phyloP scores from a whole-genome alignment of 2,113 vertebrate species.

The Eudyptes chrysolophus region DNA sequence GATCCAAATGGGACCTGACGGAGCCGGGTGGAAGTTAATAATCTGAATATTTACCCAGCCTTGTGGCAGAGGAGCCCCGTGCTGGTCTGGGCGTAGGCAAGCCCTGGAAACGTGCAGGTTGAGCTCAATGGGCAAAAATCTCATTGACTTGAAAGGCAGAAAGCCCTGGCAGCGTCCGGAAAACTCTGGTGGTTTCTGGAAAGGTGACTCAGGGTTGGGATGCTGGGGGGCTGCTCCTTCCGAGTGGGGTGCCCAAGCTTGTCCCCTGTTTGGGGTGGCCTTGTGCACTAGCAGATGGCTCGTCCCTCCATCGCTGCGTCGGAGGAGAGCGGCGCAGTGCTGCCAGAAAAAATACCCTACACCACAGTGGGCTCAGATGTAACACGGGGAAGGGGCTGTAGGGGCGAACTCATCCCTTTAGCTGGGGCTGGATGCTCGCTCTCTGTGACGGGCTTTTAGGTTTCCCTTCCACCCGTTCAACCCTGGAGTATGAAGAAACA shows the following conservation, averaged over 20 bases:
- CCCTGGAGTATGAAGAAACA: background rate
- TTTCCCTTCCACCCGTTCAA: background rate
- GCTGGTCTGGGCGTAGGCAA: background rate
- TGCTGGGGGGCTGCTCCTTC: background rate
- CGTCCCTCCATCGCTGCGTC: fast-evolving
- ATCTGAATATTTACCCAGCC: background rate
- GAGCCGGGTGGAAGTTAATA: background rate
- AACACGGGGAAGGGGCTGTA: background rate
- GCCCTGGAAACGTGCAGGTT: background rate
- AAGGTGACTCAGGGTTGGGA: background rate
- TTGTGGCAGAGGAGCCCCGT: background rate
- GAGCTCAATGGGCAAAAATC: background rate
- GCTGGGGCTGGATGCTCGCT: background rate
- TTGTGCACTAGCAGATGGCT: background rate
- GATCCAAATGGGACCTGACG: background rate
- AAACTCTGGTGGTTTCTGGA: background rate
- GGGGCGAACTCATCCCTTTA: background rate
- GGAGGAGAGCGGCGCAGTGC: background rate
- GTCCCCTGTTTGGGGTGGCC: background rate
- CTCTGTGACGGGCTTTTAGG: background rate
- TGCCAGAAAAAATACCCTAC: background rate
- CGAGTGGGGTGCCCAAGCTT: fast-evolving
- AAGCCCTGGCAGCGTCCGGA: background rate
- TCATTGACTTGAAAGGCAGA: background rate
- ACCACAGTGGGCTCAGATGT: fast-evolving